These are phyloP conservation scores for Buteo buteo DNA, from an alignment of 2,113 vertebrate species.

Conservation along the genomic window DNA sequence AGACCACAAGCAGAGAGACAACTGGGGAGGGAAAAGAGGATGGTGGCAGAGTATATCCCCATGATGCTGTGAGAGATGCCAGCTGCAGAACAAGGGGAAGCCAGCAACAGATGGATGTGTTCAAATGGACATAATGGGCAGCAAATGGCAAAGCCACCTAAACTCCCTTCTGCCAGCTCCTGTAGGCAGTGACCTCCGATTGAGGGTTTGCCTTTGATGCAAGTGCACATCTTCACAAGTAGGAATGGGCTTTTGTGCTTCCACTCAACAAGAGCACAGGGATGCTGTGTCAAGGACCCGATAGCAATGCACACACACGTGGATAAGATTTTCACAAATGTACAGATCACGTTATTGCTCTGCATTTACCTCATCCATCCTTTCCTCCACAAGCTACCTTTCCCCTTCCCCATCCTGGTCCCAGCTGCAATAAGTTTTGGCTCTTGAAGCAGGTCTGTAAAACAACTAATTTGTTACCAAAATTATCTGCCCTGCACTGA, in stretches of 20 bases:
- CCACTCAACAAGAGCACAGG: not conserved
- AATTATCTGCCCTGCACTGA: not conserved
- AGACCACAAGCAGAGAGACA: slow-evolving; percentile 17
- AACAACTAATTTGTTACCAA: not conserved
- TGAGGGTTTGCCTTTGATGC: not conserved
- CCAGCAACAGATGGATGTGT: slow-evolving; percentile 33
- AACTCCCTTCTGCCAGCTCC: not conserved
- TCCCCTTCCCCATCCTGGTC: not conserved
- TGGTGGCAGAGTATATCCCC: not conserved
- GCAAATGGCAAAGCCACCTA: slow-evolving; percentile 19
- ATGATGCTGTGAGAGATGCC: not conserved
- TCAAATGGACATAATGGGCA: not conserved
- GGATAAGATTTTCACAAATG: not conserved
- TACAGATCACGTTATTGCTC: not conserved
- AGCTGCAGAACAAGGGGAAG: slow-evolving; percentile 31
- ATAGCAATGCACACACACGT: not conserved
- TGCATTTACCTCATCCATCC: not conserved
- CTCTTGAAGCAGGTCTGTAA: not conserved
- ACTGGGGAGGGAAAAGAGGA: not conserved
- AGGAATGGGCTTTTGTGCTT: not conserved
- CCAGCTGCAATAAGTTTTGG: not conserved
- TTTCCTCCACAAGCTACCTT: not conserved
- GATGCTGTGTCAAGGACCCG: not conserved
- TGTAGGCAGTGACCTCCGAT: not conserved
- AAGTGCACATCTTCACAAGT: not conserved